Evolutionary conservation across 2,797 vertebrate species (phyloP).

Genomic region (Sebastes itinus): DNA sequence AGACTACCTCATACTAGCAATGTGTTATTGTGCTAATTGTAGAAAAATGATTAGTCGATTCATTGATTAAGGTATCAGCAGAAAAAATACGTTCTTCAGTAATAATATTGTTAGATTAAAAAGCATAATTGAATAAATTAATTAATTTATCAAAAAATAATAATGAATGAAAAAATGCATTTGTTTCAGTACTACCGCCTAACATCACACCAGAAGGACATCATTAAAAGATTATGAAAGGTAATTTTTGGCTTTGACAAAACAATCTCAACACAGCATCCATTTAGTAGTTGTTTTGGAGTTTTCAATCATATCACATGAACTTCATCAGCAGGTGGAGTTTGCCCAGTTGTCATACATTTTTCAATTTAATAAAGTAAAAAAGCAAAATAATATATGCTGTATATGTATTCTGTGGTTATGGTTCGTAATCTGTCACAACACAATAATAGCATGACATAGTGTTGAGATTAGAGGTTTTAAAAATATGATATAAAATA

Average conservation of each 20-base stretch:
- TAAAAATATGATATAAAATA: background rate
- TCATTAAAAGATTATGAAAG: background rate
- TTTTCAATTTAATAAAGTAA: background rate
- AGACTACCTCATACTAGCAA: constrained; percentile 57
- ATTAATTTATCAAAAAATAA: background rate
- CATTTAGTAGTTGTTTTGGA: too few relatives aligned
- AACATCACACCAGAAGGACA: background rate
- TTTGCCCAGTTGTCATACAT: background rate
- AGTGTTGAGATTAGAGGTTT: background rate
- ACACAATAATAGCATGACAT: background rate
- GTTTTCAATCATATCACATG: too few relatives aligned
- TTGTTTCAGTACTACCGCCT: background rate
- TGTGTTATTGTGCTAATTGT: constrained; percentile 9
- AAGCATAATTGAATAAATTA: background rate
- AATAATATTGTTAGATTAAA: background rate
- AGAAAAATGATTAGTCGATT: background rate
- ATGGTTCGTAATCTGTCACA: background rate
- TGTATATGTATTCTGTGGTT: background rate
- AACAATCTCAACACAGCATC: too few relatives aligned
- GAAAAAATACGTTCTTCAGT: background rate
- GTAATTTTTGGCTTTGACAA: background rate
- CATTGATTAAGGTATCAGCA: background rate
- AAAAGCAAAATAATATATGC: background rate
- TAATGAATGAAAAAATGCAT: background rate
- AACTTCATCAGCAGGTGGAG: background rate